Base-by-base conservation (phyloP, 30 jellyfish, hydroid and myxozoan species). In the Cassiopea andromeda region DNA sequence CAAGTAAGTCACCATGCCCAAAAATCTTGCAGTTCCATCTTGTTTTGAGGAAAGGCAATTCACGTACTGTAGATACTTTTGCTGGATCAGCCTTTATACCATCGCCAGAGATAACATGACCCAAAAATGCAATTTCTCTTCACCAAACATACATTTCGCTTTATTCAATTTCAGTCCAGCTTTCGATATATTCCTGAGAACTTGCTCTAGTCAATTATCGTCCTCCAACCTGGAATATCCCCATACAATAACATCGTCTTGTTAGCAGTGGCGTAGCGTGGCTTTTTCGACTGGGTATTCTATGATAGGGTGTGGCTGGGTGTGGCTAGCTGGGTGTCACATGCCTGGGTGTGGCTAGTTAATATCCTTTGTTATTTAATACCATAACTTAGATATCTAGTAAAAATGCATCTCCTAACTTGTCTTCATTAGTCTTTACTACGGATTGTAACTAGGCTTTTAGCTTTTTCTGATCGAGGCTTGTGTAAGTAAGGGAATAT, bases 1-100 rank as follows among this genome's bases (percentile, higher is more conserved):
- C 47, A 90, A 82, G 69, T 84, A 91, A 75, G 44, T 91, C 58
- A 91, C 67, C 87, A 91, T 85, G 44, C 95, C 95, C 1, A 77
- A 82, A 50, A 91, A 84, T 1, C 89, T 18, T 84, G 97, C 8
- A 91, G 83, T 10, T 76, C 89, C 2, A 79, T 85, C 48, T 59
- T 84, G 60, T 49, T 60, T 7, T 44, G 46, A 15, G 94, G 94
- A 46, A 74, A 19, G 88, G 81, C 88, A 85, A 73, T 47, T 85
- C 81, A 54, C 18, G 18, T 45, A 73, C 75, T 67, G 93, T 89
- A 38, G 71, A 50, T 75, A 85, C 44, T 85, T 72, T 85, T 69
- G 86, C 47, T 17, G 92, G 92, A 84, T 84, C 92, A 17, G 86
- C 88, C 68, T 84, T 84, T 68, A 84, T 13, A 72, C 86, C 92